Evolutionary conservation across 2,797 vertebrate genomes (phyloP).

Genomic region (Bufotes viridis): DNA sequence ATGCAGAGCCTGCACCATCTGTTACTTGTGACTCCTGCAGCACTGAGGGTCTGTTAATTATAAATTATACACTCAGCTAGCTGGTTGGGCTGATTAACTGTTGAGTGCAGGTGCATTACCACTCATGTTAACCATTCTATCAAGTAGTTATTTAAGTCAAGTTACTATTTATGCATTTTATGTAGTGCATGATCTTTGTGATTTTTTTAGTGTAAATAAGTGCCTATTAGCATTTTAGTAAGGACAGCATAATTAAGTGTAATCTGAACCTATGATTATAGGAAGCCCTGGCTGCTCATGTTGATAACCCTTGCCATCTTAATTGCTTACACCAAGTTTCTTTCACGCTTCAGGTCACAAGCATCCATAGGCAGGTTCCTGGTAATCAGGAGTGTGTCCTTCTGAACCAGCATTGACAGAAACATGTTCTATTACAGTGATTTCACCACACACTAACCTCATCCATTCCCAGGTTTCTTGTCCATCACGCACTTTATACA

Average conservation of each 20-base stretch:
- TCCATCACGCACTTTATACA: not conserved
- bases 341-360: not conserved
- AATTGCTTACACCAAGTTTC: not conserved
- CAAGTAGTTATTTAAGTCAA: conserved; percentile 6
- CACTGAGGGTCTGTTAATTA: conserved; percentile 9
- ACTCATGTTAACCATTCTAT: conserved; percentile 19
- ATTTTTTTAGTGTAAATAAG: not conserved
- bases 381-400: not conserved
- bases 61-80: not conserved
- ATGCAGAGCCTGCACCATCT: conserved; percentile 20
- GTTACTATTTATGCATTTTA: not conserved
- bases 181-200: not conserved
- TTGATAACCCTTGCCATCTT: not conserved
- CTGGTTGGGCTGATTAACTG: conserved; percentile 7
- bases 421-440: not conserved
- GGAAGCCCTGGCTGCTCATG: not conserved
- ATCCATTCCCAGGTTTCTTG: too few species aligned
- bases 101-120: conserved; percentile 19
- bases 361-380: not conserved
- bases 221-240: not conserved
- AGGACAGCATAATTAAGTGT: not conserved
- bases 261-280: not conserved
- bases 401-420: not conserved
- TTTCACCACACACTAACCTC: not conserved
- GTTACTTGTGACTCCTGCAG: not conserved